Evolutionary conservation across 2,797 vertebrate species (phyloP).

Genomic region (Forpus xanthops): DNA sequence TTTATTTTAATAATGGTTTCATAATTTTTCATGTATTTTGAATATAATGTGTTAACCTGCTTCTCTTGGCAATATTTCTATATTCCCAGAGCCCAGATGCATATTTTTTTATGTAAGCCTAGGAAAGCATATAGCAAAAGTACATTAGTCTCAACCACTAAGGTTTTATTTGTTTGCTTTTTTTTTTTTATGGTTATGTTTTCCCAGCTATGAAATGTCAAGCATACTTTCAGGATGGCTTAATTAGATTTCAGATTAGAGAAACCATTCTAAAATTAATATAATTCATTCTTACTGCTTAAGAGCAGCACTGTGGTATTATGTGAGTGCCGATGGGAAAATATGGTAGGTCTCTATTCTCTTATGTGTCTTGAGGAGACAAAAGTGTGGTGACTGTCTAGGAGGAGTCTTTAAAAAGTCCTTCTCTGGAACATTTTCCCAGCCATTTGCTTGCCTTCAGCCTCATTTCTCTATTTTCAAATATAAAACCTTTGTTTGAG

Average conservation of each 20-base stretch:
- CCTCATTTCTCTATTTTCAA: neutral
- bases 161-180: fast-evolving
- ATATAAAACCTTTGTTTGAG: neutral
- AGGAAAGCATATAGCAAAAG: neutral
- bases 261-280: neutral
- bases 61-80: neutral
- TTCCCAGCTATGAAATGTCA: neutral
- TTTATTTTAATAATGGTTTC: neutral
- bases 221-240: neutral
- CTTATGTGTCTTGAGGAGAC: neutral
- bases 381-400: neutral
- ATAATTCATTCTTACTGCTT: neutral
- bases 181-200: neutral
- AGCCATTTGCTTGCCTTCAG: neutral
- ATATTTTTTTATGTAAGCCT: neutral
- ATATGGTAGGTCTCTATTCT: neutral
- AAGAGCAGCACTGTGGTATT: neutral
- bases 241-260: neutral
- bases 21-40: neutral
- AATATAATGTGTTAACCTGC: neutral
- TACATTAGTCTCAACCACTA: neutral
- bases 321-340: neutral
- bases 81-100: neutral
- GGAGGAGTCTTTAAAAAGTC: neutral
- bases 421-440: neutral